Conservation (phyloP, 2,797 vertebrate genomes). For the Nasua narica region DNA sequence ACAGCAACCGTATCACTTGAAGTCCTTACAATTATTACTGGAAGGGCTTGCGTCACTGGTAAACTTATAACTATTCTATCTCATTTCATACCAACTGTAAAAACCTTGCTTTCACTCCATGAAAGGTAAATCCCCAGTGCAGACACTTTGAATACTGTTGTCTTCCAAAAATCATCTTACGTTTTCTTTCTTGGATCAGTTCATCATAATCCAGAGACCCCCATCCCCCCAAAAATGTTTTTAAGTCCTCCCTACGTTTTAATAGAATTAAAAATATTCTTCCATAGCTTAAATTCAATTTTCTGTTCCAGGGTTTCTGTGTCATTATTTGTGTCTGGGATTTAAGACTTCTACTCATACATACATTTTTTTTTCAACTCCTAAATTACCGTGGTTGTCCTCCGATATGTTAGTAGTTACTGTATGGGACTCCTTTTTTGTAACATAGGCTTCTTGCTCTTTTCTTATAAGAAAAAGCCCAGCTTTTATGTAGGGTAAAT, state of each 20-base stretch:
- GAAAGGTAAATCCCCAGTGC: not conserved
- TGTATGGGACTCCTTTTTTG: not conserved
- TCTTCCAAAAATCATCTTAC: not conserved
- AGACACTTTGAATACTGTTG: not conserved
- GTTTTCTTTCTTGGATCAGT: not conserved
- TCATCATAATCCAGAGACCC: not conserved
- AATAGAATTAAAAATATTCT: conserved; percentile 54
- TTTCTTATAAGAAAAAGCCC: too few relatives aligned
- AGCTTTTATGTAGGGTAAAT: not conserved
- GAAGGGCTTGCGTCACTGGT: fast-evolving
- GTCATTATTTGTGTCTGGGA: not conserved
- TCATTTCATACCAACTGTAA: not conserved
- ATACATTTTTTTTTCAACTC: not conserved
- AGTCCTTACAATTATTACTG: not conserved
- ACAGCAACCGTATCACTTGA: fast-evolving
- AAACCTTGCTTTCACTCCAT: not conserved
- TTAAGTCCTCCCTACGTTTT: not conserved
- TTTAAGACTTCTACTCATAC: not conserved
- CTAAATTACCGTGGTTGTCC: not conserved
- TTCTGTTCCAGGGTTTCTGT: conserved; percentile 20
- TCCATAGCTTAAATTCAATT: conserved; percentile 44
- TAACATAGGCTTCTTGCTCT: not conserved
- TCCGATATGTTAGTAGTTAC: not conserved
- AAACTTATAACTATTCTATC: fast-evolving
- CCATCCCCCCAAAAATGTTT: not conserved